Evolutionary conservation across 2,113 vertebrate genomes (phyloP), one percentile per base, ranked within the genome.

Genomic region (Nerophis lumbriciformis): DNA sequence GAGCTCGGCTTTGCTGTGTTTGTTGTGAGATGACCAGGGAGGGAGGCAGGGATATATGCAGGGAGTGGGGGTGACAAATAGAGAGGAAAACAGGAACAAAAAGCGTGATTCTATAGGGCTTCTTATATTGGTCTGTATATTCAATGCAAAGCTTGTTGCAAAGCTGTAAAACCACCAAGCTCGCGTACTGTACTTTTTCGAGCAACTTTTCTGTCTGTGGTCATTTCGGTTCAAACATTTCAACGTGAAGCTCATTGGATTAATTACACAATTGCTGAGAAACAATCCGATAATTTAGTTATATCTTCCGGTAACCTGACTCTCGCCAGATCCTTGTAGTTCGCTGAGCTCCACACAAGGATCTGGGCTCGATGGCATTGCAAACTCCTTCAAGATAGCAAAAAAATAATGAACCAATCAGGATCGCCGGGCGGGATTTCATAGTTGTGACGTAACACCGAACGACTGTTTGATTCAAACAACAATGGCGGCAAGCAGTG

Each of bases 1-100:
- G 73, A 78, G 76, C 53, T 52, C 67, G 83, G 57, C 72, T 79
- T 81, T 85, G 75, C 73, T 71, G 68, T 79, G 16, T 61, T 48
- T 49, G 48, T 49, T 49, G 35, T 16, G 71, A 69, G 77, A 67
- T 83, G 77, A 72, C 66, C 72, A 61, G 28, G 53, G 66, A 65
- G 56, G 37, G 66, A 74, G 75, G 49, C 53, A 51, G 9, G 54
- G 69, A 80, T n/a, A 36, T 15, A 6, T 5, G 45, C 11, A 35
- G 21, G 66, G 61, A 73, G 72, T 75, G 45, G 42, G 58, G 68
- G 60, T 37, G 71, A 85, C 50, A 77, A 62, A 77, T 67, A 61
- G 55, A 61, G 59, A 48, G 35, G 19, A 75, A 57, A 49, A 10
- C 59, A 64, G 10, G 47, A 42, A 48, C 14, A 50, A 49, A 53